These are phyloP conservation scores for Drosophila gaucha DNA, from an alignment of 2,888 invertebrate species.

Conservation along the genomic window DNA sequence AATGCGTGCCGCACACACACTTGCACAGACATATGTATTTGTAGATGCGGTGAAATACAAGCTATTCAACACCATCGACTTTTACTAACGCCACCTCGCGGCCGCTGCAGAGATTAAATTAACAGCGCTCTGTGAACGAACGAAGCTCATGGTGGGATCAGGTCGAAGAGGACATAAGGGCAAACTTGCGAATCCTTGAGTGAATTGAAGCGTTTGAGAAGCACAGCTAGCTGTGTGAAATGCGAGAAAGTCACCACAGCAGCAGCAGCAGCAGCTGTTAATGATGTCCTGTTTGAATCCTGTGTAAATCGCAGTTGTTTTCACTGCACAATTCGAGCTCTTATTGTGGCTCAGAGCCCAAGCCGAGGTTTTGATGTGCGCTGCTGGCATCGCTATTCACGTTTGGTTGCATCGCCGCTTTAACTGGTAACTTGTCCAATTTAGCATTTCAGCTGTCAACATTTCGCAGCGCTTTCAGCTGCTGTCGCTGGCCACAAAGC, in stretches of 20 bases:
- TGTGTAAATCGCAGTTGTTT: constrained; percentile 26
- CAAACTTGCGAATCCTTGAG: constrained; percentile 35
- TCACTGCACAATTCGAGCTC: constrained; percentile 4
- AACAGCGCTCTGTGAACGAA: constrained; percentile 64
- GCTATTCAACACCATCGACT: constrained; percentile 62
- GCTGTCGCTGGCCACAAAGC: constrained; percentile 64
- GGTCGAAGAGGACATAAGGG: constrained; percentile 13
- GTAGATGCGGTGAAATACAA: constrained; percentile 61
- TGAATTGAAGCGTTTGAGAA: constrained; percentile 41
- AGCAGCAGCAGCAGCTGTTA: constrained; percentile 48
- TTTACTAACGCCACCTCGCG: constrained; percentile 83
- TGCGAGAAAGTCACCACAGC: constrained; percentile 75
- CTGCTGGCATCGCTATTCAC: constrained; percentile 39
- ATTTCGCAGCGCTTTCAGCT: constrained; percentile 46
- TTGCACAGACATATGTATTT: constrained; percentile 27
- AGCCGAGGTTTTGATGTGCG: constrained; percentile 50
- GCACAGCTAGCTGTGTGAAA: constrained; percentile 26
- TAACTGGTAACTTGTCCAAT: constrained; percentile 63
- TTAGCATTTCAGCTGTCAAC: constrained; percentile 71
- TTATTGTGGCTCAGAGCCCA: constrained; percentile 21
- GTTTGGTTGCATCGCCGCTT: constrained; percentile 13
- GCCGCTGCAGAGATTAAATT: constrained; percentile 81
- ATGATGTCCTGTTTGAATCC: constrained; percentile 29
- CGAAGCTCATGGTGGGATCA: constrained; percentile 64
- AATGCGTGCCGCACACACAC: constrained; percentile 58